Conservation (phyloP, 2,113 vertebrate genomes). For the Alosa alosa region DNA sequence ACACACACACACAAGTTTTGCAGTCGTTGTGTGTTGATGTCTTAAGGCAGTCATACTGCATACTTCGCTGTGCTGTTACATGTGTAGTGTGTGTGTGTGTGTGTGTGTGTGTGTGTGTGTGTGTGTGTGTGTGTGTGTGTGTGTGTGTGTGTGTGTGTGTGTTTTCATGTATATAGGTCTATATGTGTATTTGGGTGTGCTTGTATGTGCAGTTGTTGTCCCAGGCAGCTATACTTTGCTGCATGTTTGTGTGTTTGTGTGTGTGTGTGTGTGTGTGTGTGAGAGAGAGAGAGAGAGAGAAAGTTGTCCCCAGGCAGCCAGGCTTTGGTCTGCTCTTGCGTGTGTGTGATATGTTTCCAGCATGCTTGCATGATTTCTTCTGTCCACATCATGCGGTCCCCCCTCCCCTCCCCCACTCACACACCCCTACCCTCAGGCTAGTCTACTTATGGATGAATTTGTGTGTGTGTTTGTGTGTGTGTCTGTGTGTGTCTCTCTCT, state of each 20-base stretch:
- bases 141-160: conserved; percentile 5
- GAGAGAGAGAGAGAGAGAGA: no score
- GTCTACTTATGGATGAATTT: not conserved
- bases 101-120: conserved; percentile 21
- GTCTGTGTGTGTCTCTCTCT: not conserved
- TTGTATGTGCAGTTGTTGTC: not conserved
- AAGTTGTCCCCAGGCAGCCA: not conserved
- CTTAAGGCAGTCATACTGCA: no score
- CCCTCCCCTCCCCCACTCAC: not conserved
- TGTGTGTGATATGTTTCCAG: conserved; percentile 2
- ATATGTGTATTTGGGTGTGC: not conserved
- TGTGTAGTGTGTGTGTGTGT: conserved; percentile 19
- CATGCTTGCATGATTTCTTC: not conserved
- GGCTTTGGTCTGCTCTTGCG: not conserved
- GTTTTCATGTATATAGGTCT: not conserved
- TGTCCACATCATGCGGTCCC: not conserved
- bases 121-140: not conserved
- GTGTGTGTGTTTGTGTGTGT: not conserved
- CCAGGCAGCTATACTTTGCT: not conserved
- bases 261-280: not conserved
- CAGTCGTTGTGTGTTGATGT: no score
- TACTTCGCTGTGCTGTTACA: no score
- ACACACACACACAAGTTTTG: no score
- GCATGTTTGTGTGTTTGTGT: not conserved
- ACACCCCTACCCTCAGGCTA: not conserved